These are phyloP conservation scores for Oncorhynchus clarkii DNA, from an alignment of 2,113 vertebrate genomes.

Conservation along the genomic window DNA sequence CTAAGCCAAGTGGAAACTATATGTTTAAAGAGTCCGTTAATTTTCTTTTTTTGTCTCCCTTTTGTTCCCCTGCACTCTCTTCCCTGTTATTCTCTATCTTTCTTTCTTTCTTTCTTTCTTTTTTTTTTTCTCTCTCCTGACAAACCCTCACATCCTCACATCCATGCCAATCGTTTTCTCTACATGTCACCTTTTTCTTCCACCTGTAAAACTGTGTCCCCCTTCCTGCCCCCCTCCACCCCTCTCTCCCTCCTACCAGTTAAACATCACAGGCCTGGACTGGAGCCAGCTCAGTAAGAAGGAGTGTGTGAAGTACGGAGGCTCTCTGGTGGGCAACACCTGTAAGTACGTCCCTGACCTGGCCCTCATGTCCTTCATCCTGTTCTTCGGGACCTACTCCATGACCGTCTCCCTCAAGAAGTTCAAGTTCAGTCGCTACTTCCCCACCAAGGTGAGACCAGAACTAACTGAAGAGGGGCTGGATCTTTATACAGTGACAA, in stretches of 20 bases:
- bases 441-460: conserved; percentile 90
- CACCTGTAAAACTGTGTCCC: background rate
- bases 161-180: background rate
- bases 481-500: background rate
- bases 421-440: conserved; percentile 97
- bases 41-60: background rate
- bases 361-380: conserved; percentile 97
- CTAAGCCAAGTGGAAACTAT: too few relatives aligned
- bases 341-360: conserved; percentile 90
- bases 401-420: conserved; percentile 94
- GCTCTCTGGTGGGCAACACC: conserved; percentile 86
- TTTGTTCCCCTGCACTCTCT: background rate
- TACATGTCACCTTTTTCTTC: background rate
- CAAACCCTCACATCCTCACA: too few relatives aligned
- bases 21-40: too few relatives aligned
- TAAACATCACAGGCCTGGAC: conserved; percentile 94
- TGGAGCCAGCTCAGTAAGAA: conserved; percentile 97
- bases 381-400: conserved; percentile 97
- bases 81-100: background rate
- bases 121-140: background rate
- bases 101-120: too few relatives aligned
- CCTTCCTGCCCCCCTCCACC: background rate
- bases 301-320: conserved; percentile 91
- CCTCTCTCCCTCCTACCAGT: conserved; percentile 56
- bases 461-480: too few relatives aligned